Evolutionary conservation across 2,113 vertebrate genomes (phyloP).

Genomic region (Solenodon paradoxus): DNA sequence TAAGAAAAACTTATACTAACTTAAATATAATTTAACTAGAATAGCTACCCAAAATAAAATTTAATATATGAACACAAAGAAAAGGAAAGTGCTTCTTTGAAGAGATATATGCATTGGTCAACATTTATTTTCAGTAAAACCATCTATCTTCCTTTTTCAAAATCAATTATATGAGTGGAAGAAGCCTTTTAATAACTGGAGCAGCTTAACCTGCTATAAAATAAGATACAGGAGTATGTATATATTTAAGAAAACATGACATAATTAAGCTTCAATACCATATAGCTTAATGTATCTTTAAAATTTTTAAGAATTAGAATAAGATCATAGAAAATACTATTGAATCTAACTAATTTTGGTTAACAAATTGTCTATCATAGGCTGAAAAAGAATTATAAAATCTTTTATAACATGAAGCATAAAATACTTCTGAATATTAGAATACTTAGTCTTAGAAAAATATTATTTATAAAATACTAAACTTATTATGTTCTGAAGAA

Average conservation of each 20-base stretch:
- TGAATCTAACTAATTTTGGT: background rate
- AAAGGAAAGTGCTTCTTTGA: background rate
- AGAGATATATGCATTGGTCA: background rate
- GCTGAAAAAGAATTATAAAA: background rate
- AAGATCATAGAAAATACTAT: background rate
- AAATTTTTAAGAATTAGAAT: background rate
- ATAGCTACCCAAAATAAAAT: background rate
- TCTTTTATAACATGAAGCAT: background rate
- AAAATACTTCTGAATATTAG: conserved; percentile 6
- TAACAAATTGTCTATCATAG: background rate
- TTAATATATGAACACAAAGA: background rate
- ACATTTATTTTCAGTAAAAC: background rate
- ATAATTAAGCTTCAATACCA: background rate
- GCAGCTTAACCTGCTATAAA: background rate
- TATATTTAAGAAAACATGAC: background rate
- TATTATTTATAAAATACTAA: background rate
- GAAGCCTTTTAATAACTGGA: background rate
- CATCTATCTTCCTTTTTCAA: background rate
- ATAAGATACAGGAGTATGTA: background rate
- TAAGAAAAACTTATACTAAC: conserved; percentile 10
- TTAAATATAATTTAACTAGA: background rate
- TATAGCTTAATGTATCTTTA: background rate
- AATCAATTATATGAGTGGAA: background rate
- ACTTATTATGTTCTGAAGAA: conserved; percentile 12
- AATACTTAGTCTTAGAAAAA: conserved; percentile 1